These are phyloP conservation scores for Pyrrhosoma nymphula DNA, from an alignment of 2,888 invertebrate species.

Conservation along the genomic window DNA sequence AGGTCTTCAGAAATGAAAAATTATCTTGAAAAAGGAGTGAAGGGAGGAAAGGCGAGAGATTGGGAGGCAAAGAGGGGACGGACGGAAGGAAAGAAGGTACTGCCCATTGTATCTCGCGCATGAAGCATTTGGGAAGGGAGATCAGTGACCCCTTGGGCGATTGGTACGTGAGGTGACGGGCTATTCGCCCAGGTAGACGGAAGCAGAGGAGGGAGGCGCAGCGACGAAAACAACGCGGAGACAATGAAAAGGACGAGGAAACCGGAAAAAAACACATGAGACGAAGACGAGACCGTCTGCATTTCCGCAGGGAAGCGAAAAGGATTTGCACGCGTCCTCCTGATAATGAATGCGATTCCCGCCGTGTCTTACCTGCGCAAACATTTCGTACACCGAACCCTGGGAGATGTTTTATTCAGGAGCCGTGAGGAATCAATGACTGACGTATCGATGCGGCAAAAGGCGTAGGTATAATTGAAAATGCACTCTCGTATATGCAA, in stretches of 20 bases:
- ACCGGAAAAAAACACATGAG: background rate
- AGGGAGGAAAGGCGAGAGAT: background rate
- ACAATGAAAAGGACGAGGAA: background rate
- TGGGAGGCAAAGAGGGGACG: background rate
- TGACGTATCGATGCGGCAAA: background rate
- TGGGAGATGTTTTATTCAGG: background rate
- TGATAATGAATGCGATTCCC: background rate
- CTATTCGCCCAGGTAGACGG: background rate
- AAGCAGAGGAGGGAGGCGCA: background rate
- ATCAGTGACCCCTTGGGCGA: slow-evolving; percentile 11
- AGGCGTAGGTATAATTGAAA: background rate
- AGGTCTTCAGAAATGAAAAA: too few species aligned
- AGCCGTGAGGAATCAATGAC: background rate
- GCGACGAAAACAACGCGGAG: background rate
- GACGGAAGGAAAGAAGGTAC: background rate
- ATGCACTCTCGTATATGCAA: background rate
- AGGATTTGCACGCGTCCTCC: background rate
- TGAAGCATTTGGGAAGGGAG: background rate
- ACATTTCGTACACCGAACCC: background rate
- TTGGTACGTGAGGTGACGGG: background rate
- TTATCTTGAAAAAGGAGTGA: too few species aligned
- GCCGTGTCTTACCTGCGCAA: background rate
- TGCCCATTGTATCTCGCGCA: background rate
- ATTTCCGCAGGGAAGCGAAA: slow-evolving; percentile 4
- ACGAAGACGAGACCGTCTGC: background rate